Percentiles rank a stretch among this genome's conserved stretches.
These are phyloP conservation scores for Drosophila neocordata DNA, from an alignment of 1,140 invertebrate genomes.

Conservation along the genomic window DNA sequence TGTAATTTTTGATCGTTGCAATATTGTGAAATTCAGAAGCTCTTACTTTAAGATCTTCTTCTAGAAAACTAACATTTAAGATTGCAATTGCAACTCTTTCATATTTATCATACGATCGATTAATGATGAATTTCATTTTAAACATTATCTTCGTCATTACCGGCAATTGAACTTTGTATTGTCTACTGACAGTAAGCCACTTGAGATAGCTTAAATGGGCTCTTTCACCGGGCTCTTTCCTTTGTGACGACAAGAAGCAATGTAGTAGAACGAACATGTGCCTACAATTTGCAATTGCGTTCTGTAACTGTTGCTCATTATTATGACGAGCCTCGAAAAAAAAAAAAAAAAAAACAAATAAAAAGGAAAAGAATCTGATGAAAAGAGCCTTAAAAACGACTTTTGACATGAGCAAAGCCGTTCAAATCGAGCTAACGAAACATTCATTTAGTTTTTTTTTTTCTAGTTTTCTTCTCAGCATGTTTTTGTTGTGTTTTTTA, in stretches of 20 bases:
- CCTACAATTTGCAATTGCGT: background rate
- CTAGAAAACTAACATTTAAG: background rate
- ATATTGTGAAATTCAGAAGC: background rate
- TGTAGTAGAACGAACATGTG: background rate
- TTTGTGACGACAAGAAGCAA: slow-evolving; percentile 8
- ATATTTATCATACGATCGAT: background rate
- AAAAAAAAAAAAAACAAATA: background rate
- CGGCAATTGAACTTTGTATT: slow-evolving; percentile 6
- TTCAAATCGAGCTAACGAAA: slow-evolving; percentile 30
- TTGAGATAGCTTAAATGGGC: slow-evolving; percentile 1
- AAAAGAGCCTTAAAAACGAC: background rate
- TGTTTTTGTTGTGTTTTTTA: background rate
- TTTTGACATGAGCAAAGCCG: slow-evolving; percentile 4
- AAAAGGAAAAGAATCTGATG: too few species aligned
- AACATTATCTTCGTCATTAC: background rate
- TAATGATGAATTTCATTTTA: background rate
- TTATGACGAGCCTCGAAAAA: background rate
- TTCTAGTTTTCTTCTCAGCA: slow-evolving; percentile 1
- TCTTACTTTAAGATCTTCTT: background rate
- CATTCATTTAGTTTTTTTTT: slow-evolving; percentile 46
- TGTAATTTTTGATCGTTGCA: too few species aligned
- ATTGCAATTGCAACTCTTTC: background rate
- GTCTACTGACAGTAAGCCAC: background rate
- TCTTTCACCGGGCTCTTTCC: background rate
- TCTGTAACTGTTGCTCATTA: slow-evolving; percentile 6